Percentiles rank a stretch among this genome's conserved stretches.
Evolutionary conservation across 2,797 vertebrate genomes (phyloP).

Genomic region (Poliocrania exsul): DNA sequence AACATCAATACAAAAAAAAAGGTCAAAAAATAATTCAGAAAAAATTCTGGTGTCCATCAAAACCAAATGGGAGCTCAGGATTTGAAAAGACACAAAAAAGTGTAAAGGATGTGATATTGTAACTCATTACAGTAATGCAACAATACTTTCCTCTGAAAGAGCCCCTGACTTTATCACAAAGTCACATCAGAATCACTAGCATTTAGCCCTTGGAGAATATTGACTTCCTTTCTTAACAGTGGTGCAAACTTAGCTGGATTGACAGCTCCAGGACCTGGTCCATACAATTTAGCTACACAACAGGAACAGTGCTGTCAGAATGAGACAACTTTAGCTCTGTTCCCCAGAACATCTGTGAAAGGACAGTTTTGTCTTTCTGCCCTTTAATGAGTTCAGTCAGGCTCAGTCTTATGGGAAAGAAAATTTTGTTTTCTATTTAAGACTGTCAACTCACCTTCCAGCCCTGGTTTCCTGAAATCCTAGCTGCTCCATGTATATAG

Average conservation of each 20-base stretch:
- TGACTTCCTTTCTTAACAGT: neutral
- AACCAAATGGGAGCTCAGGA: neutral
- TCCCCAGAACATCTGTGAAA: neutral
- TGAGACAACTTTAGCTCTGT: neutral
- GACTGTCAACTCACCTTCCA: neutral
- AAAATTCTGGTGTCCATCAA: neutral
- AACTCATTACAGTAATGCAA: neutral
- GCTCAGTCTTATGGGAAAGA: accelerated
- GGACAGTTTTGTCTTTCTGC: neutral
- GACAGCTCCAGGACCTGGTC: neutral
- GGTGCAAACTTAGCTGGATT: neutral
- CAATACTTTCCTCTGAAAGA: neutral
- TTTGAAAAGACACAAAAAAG: neutral
- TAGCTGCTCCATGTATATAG: neutral
- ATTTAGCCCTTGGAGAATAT: neutral
- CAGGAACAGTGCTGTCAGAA: neutral
- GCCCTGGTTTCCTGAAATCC: neutral
- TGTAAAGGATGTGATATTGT: neutral
- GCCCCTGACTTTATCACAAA: neutral
- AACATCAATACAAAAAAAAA: neutral
- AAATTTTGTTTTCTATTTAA: neutral
- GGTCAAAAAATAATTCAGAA: neutral
- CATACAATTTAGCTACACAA: neutral
- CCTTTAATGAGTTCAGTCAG: neutral
- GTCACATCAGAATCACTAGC: neutral